Percentiles rank a stretch among this genome's conserved stretches.
These are phyloP conservation scores for Leptobrachium leishanense DNA, from an alignment of 2,113 vertebrate genomes.

Conservation along the genomic window DNA sequence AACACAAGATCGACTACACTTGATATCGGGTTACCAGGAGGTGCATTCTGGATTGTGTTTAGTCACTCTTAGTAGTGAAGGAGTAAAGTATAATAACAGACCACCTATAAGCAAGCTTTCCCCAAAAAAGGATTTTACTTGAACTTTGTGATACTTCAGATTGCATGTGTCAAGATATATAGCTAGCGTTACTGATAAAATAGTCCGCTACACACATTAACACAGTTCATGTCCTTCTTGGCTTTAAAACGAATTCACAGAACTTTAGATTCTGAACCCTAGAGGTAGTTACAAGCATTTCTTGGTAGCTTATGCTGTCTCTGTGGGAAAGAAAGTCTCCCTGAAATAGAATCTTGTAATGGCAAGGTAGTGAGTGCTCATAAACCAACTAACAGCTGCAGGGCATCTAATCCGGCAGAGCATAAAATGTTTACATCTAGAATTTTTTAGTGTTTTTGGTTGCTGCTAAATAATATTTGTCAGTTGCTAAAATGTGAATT, in stretches of 20 bases:
- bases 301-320: conserved; percentile 29
- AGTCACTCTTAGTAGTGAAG: too few species aligned
- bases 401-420: conserved; percentile 27
- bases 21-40: too few species aligned
- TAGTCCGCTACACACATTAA: too few species aligned
- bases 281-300: conserved; percentile 28
- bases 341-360: conserved; percentile 43
- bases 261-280: conserved; percentile 23
- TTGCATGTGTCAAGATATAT: too few species aligned
- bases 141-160: too few species aligned
- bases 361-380: conserved; percentile 31
- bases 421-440: conserved; percentile 29
- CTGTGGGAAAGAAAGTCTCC: conserved; percentile 26
- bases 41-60: too few species aligned
- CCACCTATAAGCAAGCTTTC: too few species aligned
- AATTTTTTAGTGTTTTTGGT: conserved; percentile 9
- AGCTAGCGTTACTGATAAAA: too few species aligned
- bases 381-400: conserved; percentile 33
- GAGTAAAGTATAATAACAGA: too few species aligned
- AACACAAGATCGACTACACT: too few species aligned
- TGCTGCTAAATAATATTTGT: conserved; percentile 14
- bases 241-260: conserved; percentile 20
- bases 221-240: conserved; percentile 9
- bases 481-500: not conserved
- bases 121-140: too few species aligned